Evolutionary conservation across 2,113 vertebrate genomes (phyloP).

Genomic region (Setophaga petechia): DNA sequence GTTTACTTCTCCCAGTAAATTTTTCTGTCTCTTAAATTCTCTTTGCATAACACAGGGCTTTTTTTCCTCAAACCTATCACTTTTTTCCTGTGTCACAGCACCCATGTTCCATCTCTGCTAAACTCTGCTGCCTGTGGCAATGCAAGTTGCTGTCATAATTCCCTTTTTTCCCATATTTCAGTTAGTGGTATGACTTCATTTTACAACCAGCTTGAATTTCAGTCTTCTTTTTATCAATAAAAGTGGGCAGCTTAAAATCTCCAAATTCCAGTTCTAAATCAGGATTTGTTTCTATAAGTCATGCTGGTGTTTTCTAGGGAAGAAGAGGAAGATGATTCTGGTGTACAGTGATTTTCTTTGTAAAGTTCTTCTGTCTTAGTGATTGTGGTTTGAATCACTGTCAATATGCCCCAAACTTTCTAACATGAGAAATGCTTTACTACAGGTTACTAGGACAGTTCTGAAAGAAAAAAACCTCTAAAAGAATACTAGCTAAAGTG

Average conservation of each 20-base stretch:
- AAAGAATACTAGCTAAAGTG: background rate
- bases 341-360: background rate
- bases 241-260: background rate
- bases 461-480: too few species aligned
- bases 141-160: background rate
- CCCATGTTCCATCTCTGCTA: too few species aligned
- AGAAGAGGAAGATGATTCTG: background rate
- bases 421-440: background rate
- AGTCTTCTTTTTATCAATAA: background rate
- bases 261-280: background rate
- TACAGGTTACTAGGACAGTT: background rate
- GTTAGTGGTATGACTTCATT: background rate
- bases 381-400: background rate
- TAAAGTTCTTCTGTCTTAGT: background rate
- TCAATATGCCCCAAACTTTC: background rate
- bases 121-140: background rate
- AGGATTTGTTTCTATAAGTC: background rate
- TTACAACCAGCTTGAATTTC: background rate
- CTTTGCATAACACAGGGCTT: fast-evolving
- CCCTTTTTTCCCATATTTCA: background rate
- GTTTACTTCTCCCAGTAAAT: background rate
- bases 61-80: background rate
- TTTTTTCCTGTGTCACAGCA: background rate
- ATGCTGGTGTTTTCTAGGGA: background rate
- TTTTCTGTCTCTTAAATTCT: background rate